Evolutionary conservation across 2,797 vertebrate species (phyloP).

Genomic region (Gymnocypris eckloni): DNA sequence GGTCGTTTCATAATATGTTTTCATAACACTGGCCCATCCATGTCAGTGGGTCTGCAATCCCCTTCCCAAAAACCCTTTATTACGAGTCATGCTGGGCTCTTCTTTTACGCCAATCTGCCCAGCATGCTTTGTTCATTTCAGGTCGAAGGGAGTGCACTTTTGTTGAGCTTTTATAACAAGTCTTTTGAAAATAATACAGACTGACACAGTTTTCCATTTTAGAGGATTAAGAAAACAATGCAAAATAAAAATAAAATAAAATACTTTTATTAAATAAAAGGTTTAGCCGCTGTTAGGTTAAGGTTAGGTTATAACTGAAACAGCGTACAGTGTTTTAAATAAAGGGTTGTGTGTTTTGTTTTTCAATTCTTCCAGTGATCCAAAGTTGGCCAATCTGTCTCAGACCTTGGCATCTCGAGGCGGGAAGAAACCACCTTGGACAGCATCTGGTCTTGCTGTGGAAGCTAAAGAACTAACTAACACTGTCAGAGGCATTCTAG

Average conservation of each 20-base stretch:
- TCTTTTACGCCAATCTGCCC: slow-evolving; percentile 50
- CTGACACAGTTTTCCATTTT: not conserved
- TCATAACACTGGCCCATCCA: slow-evolving; percentile 55
- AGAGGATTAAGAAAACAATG: not conserved
- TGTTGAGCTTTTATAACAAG: slow-evolving; percentile 40
- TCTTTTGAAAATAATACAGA: slow-evolving; percentile 52
- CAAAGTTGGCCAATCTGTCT: slow-evolving; percentile 69
- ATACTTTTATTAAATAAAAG: not conserved
- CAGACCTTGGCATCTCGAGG: slow-evolving; percentile 70
- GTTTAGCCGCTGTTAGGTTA: not conserved
- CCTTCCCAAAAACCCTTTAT: slow-evolving; percentile 47
- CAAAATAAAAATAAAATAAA: not conserved
- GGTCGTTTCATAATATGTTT: slow-evolving; percentile 54
- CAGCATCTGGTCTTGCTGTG: slow-evolving; percentile 76
- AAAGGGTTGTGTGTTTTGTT: slow-evolving; percentile 15
- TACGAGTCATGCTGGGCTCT: slow-evolving; percentile 47
- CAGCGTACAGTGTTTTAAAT: not conserved
- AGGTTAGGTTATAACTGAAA: not conserved
- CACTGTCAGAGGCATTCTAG: slow-evolving; percentile 83
- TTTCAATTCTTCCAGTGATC: slow-evolving; percentile 76
- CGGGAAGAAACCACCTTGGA: slow-evolving; percentile 73
- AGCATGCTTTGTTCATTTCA: slow-evolving; percentile 58
- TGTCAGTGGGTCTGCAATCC: slow-evolving; percentile 61
- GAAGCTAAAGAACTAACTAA: slow-evolving; percentile 87
- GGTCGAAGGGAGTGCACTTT: slow-evolving; percentile 64